phyloP scores from a whole-genome alignment of 2,113 vertebrate species.

The Prunella fulvescens region DNA sequence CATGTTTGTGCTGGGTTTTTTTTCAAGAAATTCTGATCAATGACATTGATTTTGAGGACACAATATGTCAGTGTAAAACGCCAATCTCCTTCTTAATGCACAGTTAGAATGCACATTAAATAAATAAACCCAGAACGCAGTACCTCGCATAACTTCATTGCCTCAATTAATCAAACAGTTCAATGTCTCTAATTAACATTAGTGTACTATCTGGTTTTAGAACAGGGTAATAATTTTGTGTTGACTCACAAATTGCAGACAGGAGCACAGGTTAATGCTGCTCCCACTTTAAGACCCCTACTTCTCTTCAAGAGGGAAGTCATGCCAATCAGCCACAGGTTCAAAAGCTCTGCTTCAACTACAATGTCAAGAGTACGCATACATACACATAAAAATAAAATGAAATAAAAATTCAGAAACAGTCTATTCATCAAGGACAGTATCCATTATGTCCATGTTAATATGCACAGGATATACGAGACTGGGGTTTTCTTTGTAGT shows the following conservation, averaged over 20 bases:
- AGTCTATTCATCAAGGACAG: neutral
- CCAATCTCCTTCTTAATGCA: neutral
- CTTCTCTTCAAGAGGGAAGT: neutral
- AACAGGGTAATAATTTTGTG: neutral
- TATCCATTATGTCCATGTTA: neutral
- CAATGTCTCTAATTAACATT: neutral
- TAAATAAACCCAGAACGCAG: slow-evolving; percentile 3
- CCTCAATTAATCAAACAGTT: slow-evolving; percentile 2
- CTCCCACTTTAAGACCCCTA: neutral
- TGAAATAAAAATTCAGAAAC: neutral
- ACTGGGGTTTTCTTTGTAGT: neutral
- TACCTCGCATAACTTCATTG: neutral
- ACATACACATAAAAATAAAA: neutral
- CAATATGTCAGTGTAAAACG: neutral
- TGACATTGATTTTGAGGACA: slow-evolving; percentile 32
- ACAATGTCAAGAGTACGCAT: neutral
- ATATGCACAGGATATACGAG: accelerated
- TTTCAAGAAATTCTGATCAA: neutral
- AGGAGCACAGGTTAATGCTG: neutral
- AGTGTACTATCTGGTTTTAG: neutral
- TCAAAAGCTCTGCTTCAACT: neutral
- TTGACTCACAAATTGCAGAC: neutral
- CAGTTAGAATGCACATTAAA: neutral
- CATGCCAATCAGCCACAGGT: neutral
- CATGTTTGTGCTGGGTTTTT: neutral